These are phyloP conservation scores for Lutraria rhynchaena DNA, from an alignment of 1,140 invertebrate genomes.

Conservation along the genomic window DNA sequence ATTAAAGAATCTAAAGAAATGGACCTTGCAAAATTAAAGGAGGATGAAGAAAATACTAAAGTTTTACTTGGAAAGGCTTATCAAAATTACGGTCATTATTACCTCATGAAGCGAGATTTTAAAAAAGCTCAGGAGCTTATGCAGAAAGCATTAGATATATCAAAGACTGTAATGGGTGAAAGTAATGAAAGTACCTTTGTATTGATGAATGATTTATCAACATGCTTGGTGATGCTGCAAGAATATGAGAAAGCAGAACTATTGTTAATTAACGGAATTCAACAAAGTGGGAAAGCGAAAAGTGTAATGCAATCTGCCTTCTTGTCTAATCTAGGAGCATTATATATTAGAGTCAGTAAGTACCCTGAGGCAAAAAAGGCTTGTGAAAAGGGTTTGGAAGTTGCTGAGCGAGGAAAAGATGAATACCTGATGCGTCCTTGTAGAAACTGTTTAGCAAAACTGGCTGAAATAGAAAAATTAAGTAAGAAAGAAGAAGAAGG, in stretches of 20 bases:
- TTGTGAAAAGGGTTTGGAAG: constrained; percentile 88
- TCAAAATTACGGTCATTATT: constrained; percentile 92
- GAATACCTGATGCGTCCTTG: constrained; percentile 83
- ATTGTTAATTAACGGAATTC: constrained; percentile 88
- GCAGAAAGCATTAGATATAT: constrained; percentile 87
- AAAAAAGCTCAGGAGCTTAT: constrained; percentile 87
- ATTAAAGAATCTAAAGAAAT: constrained; percentile 66
- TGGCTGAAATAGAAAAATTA: constrained; percentile 58
- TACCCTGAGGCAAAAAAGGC: constrained; percentile 87
- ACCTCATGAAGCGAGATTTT: constrained; percentile 85
- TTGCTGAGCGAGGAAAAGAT: constrained; percentile 87
- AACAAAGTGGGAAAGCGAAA: constrained; percentile 86
- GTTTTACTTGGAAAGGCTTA: constrained; percentile 88
- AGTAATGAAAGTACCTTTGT: constrained; percentile 89
- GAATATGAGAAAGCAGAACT: constrained; percentile 88
- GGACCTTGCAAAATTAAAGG: constrained; percentile 85
- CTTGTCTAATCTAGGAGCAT: constrained; percentile 92
- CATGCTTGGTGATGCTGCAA: constrained; percentile 86
- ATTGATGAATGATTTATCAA: constrained; percentile 91
- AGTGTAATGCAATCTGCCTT: constrained; percentile 86
- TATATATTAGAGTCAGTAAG: constrained; percentile 89
- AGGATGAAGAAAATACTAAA: constrained; percentile 85
- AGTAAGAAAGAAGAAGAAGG: constrained; percentile 46
- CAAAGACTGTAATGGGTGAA: constrained; percentile 86
- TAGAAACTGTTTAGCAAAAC: constrained; percentile 64